phyloP scores from a whole-genome alignment of 2,113 vertebrate species.

The Heterocephalus glaber region DNA sequence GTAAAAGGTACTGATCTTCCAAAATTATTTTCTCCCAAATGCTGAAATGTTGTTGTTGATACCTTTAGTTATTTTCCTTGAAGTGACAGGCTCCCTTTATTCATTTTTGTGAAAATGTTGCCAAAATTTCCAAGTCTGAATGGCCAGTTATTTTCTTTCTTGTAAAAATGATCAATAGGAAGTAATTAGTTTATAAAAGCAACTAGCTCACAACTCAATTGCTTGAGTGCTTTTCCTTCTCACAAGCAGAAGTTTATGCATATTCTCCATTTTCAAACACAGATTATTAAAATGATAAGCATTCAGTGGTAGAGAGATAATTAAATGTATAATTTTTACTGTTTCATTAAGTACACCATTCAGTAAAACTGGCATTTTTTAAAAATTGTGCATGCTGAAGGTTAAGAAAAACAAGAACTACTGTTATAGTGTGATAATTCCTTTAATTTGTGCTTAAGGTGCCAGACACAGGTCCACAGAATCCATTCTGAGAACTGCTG shows the following conservation, averaged over 20 bases:
- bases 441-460: not conserved
- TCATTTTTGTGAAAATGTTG: constrained; percentile 14
- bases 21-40: not conserved
- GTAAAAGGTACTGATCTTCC: not conserved
- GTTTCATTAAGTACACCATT: not conserved
- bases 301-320: not conserved
- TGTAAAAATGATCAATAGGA: not conserved
- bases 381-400: not conserved
- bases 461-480: not conserved
- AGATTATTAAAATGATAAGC: not conserved
- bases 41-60: not conserved
- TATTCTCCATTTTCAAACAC: constrained; percentile 7
- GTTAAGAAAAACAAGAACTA: not conserved
- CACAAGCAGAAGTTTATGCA: not conserved
- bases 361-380: not conserved
- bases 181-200: not conserved
- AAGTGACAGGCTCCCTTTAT: not conserved
- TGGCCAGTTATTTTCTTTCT: not conserved
- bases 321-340: not conserved
- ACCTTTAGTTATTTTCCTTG: not conserved
- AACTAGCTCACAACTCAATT: not conserved
- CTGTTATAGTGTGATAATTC: not conserved
- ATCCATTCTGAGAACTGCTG: not conserved
- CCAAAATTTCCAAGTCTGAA: not conserved
- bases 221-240: not conserved